These are phyloP conservation scores for Aleiodes leptofemur DNA, from an alignment of 2,888 invertebrate species.

Conservation along the genomic window DNA sequence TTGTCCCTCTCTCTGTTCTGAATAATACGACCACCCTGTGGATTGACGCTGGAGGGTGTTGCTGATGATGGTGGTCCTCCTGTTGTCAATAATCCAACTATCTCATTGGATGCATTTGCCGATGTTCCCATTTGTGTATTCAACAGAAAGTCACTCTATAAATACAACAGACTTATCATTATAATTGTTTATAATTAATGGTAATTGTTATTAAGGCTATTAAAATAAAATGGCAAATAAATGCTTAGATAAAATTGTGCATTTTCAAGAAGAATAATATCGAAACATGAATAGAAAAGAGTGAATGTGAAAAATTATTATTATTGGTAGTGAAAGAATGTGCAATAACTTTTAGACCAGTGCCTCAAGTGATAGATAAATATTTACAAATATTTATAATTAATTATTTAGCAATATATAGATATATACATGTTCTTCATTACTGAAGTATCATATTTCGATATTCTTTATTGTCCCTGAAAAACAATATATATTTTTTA, in stretches of 20 bases:
- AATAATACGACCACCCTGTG: constrained; percentile 68
- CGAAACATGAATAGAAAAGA: constrained; percentile 56
- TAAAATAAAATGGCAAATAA: not conserved
- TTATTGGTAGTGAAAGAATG: constrained; percentile 37
- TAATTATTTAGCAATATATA: constrained; percentile 41
- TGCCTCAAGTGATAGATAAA: constrained; percentile 30
- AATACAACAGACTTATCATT: constrained; percentile 12
- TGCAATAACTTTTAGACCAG: constrained; percentile 32
- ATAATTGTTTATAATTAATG: not conserved
- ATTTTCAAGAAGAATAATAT: constrained; percentile 43
- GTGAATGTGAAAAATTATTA: constrained; percentile 44
- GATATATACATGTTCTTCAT: constrained; percentile 32
- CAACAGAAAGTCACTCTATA: constrained; percentile 61
- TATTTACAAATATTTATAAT: constrained; percentile 47
- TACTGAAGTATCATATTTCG: constrained; percentile 54
- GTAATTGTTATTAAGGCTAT: constrained; percentile 12
- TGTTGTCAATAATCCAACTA: constrained; percentile 46
- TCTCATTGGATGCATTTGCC: constrained; percentile 45
- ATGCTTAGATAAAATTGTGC: constrained; percentile 40
- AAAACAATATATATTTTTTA: constrained; percentile 6
- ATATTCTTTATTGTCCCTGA: constrained; percentile 51
- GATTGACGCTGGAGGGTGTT: constrained; percentile 63
- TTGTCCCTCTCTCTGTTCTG: constrained; percentile 68
- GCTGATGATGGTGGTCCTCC: constrained; percentile 60
- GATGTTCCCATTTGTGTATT: constrained; percentile 60